Base-by-base conservation (phyloP, 2,888 invertebrate species). In the Drosophila prostipennis region DNA sequence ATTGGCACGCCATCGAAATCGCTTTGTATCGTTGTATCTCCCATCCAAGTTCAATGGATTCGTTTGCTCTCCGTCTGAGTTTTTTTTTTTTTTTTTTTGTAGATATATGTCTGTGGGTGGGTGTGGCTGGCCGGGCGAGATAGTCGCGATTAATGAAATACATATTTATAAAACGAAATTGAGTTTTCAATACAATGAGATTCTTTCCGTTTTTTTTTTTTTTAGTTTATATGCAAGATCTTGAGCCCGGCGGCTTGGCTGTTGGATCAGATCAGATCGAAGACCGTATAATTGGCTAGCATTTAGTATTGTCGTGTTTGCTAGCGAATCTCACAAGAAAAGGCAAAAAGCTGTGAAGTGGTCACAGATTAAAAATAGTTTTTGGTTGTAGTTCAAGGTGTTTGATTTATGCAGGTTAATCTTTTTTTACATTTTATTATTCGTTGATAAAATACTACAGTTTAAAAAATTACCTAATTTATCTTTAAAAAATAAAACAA, bases 1-100 rank as follows among this genome's bases (percentile, higher is more conserved):
- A 87, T 87, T 87, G 81, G 81, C 87, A 83, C 81, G 84, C 81
- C 80, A 82, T 87, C 87, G 81, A 55, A 67, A 49, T 48, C 48
- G 49, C 77, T 53, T 63, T 72, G 68, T 81, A 46, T 46, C 46
- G 32, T 8, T 46, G 46, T 16, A 79, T 77, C 78, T 65, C 45
- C 80, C 83, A 86, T 65, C 49, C 80, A 86, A 86, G 87, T 86
- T 81, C 87, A 86, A 78, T 74, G 74, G 58, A 72, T 59, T 77
- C 74, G 74, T 51, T 63, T 48, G 51, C 49, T 56, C 45, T 29
- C 60, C 13, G 40, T 48, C 32, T 54, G 45, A 23, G 23, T 23
- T 36, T 37, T 34, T 34, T 19, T 19, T 23, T 36, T 37, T 34
- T 34, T 19, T 19, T 19, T 19, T 37, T 19, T 53, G 32, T 48